A percentile compares a stretch with the other conserved stretches of the same genome.
phyloP scores from a whole-genome alignment of 2,797 vertebrate species.

The Pangasius mekongensis region DNA sequence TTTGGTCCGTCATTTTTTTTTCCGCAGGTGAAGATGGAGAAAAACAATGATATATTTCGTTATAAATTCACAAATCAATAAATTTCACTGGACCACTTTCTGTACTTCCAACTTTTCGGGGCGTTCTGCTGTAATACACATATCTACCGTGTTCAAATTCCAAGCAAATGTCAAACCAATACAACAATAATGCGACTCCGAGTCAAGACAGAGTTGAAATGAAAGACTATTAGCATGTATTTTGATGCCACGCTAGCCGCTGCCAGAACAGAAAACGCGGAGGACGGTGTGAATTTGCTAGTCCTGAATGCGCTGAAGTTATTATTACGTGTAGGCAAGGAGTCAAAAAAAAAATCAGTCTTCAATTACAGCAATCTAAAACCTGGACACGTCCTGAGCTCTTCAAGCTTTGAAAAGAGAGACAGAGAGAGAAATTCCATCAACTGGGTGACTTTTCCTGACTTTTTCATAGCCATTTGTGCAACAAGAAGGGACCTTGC shows the following conservation, averaged over 20 bases:
- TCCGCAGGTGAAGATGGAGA: background rate
- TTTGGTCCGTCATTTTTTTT: background rate
- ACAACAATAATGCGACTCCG: background rate
- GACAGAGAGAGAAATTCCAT: background rate
- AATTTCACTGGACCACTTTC: background rate
- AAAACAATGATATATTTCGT: too few relatives aligned
- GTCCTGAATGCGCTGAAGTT: background rate
- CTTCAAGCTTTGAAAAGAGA: background rate
- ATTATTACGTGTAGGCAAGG: conserved; percentile 9
- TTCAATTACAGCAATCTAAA: conserved; percentile 18
- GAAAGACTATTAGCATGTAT: background rate
- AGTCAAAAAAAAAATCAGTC: background rate
- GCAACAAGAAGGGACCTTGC: background rate
- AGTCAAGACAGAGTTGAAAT: background rate
- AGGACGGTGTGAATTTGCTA: conserved; percentile 1
- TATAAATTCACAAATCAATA: too few relatives aligned
- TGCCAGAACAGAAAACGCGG: background rate
- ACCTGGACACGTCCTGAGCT: background rate
- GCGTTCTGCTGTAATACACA: background rate
- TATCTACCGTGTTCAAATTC: background rate
- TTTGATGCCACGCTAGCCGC: background rate
- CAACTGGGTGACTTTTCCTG: too few relatives aligned
- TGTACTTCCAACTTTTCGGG: background rate
- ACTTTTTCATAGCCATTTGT: background rate
- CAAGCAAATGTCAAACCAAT: too few relatives aligned